Percentiles rank a stretch among this genome's conserved stretches.
These are phyloP conservation scores for Brachionichthys hirsutus DNA, from an alignment of 2,113 vertebrate genomes.

Conservation along the genomic window DNA sequence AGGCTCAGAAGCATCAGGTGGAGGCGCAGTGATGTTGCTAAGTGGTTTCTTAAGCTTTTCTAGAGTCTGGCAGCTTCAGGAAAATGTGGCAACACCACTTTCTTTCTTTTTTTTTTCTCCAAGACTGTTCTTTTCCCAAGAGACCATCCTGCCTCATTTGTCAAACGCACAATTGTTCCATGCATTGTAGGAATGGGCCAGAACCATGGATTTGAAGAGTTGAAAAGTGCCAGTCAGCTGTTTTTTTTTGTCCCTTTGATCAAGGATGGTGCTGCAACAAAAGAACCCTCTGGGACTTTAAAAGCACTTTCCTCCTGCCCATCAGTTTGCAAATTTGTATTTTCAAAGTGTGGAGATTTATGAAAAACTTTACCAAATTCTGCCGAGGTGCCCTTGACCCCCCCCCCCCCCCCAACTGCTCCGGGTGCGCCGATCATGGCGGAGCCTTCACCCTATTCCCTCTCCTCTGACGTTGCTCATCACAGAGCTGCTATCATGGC, in stretches of 20 bases:
- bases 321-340: too few species aligned
- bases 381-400: too few species aligned
- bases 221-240: neutral
- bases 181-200: neutral
- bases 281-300: neutral
- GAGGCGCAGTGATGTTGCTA: constrained; percentile 13
- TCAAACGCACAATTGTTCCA: constrained; percentile 1
- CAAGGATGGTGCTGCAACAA: neutral
- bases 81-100: neutral
- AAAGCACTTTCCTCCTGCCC: too few species aligned
- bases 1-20: constrained; percentile 31
- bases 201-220: neutral
- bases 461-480: too few species aligned
- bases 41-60: constrained; percentile 14
- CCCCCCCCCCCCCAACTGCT: too few species aligned
- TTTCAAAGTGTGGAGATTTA: too few species aligned
- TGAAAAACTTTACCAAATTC: too few species aligned
- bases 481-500: too few species aligned
- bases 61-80: neutral
- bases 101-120: too few species aligned
- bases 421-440: too few species aligned
- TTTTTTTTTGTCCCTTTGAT: neutral
- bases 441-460: too few species aligned
- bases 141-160: neutral
- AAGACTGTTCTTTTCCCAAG: too few species aligned